Percentiles rank a stretch among this genome's conserved stretches.
Conservation (phyloP, 1,140 invertebrate species). For the Arctopsyche grandis region DNA sequence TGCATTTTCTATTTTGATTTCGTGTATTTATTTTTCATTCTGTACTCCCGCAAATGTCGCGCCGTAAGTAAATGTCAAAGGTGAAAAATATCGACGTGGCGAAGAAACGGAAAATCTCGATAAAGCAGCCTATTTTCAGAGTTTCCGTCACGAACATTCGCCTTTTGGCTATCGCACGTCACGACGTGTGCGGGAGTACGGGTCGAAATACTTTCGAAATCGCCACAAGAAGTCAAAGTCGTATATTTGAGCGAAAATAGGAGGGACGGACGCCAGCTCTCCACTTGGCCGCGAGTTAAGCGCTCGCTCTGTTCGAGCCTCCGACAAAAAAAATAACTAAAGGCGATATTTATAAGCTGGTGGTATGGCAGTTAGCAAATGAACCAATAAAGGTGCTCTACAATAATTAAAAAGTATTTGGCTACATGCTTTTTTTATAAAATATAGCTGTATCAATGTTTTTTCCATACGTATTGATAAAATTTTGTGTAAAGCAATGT, state of each 20-base stretch:
- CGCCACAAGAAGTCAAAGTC: background rate
- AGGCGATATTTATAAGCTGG: constrained; percentile 9
- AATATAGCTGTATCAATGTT: no score
- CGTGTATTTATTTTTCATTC: background rate
- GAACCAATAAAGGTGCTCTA: constrained; percentile 3
- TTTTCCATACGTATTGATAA: no score
- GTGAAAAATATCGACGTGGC: constrained; percentile 15
- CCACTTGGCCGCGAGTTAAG: background rate
- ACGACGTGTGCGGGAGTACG: background rate
- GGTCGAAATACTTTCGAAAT: constrained; percentile 5
- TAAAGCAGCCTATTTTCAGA: constrained; percentile 26
- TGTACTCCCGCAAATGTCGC: background rate
- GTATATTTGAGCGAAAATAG: constrained; percentile 18
- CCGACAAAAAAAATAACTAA: constrained; percentile 8
- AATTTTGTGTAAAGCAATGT: no score
- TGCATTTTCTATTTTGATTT: background rate
- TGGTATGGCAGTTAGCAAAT: background rate
- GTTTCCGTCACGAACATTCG: constrained; percentile 31
- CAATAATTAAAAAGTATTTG: background rate
- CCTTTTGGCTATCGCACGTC: constrained; percentile 25
- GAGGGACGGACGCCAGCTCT: background rate
- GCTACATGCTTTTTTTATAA: no score
- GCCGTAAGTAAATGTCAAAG: background rate
- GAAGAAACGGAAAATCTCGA: constrained; percentile 21
- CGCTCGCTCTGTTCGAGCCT: constrained; percentile 1